phyloP scores from a whole-genome alignment of 1,140 invertebrate genomes.

The Protaetia brevitarsis region DNA sequence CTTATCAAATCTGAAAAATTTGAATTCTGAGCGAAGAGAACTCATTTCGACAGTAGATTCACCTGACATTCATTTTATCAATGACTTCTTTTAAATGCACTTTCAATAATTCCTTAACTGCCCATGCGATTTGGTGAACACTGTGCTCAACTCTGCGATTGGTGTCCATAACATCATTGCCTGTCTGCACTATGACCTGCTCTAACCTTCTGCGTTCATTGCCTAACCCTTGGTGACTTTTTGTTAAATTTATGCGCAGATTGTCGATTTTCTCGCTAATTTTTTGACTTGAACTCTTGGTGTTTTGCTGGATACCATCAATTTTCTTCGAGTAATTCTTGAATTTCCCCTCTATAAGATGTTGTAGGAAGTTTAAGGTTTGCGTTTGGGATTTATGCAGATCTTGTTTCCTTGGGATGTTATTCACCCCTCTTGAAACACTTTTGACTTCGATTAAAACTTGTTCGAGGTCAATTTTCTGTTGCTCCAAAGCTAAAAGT shows the following conservation, averaged over 20 bases:
- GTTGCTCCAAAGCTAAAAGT: constrained; percentile 36
- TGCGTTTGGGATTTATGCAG: constrained; percentile 30
- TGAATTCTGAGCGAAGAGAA: too few species aligned
- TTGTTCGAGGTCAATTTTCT: constrained; percentile 36
- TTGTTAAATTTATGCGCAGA: constrained; percentile 55
- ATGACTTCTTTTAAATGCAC: constrained; percentile 65
- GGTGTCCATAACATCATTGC: constrained; percentile 78
- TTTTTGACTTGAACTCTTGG: constrained; percentile 53
- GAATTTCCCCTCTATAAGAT: constrained; percentile 24
- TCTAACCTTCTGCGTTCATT: constrained; percentile 65
- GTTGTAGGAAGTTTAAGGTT: constrained; percentile 35
- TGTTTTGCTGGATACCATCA: constrained; percentile 41
- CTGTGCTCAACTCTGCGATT: constrained; percentile 82
- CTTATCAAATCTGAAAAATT: constrained; percentile 63
- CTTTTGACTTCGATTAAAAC: constrained; percentile 33
- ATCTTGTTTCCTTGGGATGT: constrained; percentile 29
- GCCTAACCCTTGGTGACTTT: constrained; percentile 56
- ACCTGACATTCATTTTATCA: constrained; percentile 61
- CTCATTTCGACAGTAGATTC: too few species aligned
- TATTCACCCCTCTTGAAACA: constrained; percentile 27
- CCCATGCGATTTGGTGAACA: constrained; percentile 77
- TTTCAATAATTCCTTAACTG: constrained; percentile 69
- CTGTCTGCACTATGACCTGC: constrained; percentile 76
- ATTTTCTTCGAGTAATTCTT: constrained; percentile 17
- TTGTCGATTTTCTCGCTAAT: constrained; percentile 54